Conservation (phyloP, 2,797 vertebrate species). For the Urophycis tenuis region DNA sequence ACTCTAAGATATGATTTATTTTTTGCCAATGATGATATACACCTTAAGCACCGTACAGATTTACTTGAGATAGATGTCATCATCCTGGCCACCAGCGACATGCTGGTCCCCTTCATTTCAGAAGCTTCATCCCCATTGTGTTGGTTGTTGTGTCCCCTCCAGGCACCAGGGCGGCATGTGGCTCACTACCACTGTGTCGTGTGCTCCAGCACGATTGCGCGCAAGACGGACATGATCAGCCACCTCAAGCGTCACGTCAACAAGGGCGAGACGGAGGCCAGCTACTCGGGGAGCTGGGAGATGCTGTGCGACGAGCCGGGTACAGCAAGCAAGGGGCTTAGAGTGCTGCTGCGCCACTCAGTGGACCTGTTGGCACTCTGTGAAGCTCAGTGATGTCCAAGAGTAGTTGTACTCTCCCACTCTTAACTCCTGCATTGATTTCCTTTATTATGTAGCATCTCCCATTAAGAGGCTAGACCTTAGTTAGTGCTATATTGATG, state of each 20-base stretch:
- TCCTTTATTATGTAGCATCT: no score
- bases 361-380: no score
- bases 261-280: conserved; percentile 89
- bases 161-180: conserved; percentile 76
- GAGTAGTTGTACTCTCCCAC: background rate
- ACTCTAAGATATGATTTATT: no score
- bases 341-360: no score
- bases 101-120: background rate
- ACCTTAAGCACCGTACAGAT: no score
- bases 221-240: conserved; percentile 92
- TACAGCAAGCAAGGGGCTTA: conserved; percentile 18
- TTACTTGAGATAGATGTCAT: background rate
- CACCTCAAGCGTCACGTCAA: conserved; percentile 90
- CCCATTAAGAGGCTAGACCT: no score
- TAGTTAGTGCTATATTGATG: no score
- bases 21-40: no score
- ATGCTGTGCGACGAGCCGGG: conserved; percentile 53
- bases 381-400: no score
- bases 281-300: conserved; percentile 72
- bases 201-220: conserved; percentile 85
- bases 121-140: background rate
- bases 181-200: conserved; percentile 96
- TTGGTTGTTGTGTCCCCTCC: conserved; percentile 20
- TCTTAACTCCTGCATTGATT: no score
- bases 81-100: background rate